These are phyloP conservation scores for Potorous gilbertii DNA, from an alignment of 2,797 vertebrate genomes.

Conservation along the genomic window DNA sequence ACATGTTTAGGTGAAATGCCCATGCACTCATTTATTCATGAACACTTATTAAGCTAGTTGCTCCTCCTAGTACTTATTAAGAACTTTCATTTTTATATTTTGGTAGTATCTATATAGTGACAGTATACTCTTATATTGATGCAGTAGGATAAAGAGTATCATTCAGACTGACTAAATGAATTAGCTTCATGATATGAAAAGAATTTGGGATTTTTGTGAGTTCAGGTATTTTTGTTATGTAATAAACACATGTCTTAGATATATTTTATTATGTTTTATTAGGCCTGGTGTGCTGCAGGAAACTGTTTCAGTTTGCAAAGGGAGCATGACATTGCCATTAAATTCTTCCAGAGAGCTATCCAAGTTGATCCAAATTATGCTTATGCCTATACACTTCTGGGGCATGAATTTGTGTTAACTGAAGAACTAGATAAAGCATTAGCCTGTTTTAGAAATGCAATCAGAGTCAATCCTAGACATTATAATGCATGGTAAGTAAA, in stretches of 20 bases:
- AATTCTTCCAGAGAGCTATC: constrained; percentile 99
- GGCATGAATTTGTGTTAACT: constrained; percentile 96
- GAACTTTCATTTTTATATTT: constrained; percentile 33
- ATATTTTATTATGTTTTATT: constrained; percentile 61
- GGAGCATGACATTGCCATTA: constrained; percentile 98
- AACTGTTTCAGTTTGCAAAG: constrained; percentile 99
- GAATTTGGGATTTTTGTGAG: constrained; percentile 19
- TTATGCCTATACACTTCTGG: constrained; percentile 96
- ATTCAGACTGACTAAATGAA: constrained; percentile 19
- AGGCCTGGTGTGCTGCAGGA: constrained; percentile 98
- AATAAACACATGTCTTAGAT: constrained; percentile 55
- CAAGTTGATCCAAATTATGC: constrained; percentile 98
- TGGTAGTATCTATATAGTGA: constrained; percentile 8
- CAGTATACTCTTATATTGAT: constrained; percentile 4
- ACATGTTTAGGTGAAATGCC: constrained; percentile 22
- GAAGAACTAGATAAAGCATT: constrained; percentile 97
- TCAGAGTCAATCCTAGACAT: constrained; percentile 96
- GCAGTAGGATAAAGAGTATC: constrained; percentile 34
- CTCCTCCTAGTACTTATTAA: too few species aligned
- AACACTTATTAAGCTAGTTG: neutral
- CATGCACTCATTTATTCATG: neutral
- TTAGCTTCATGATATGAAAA: constrained; percentile 43
- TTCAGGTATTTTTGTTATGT: constrained; percentile 56
- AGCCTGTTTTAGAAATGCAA: constrained; percentile 97
- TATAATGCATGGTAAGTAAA: constrained; percentile 95